Evolutionary conservation across 2,888 invertebrate genomes (phyloP), one percentile per base, ranked within the genome.

Genomic region (Eulithis testata): DNA sequence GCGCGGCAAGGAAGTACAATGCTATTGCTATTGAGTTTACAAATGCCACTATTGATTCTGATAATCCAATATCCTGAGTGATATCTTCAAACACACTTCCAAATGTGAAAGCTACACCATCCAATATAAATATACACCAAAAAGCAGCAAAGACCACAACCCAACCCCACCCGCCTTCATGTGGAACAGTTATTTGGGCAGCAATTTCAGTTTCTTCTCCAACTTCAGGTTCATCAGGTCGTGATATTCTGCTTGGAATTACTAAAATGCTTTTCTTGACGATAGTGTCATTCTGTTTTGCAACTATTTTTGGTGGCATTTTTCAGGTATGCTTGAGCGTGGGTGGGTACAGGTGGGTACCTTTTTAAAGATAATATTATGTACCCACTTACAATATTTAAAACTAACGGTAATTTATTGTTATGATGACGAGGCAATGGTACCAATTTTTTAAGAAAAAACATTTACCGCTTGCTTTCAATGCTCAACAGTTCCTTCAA

Each of bases 121-220:
- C 92, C 58, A 91, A 66, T 59, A 91, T 69, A 66, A 86, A 83
- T 67, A 87, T 82, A 69, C 72, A 73, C 11, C 70, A 67, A 75
- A 91, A 91, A 8, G 88, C 75, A 37, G 84, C 78, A 49, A 73
- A 60, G 1, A 91, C 88, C 11, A 93, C 91, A 5, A 90, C 77
- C 92, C 92, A 93, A 47, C 91, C 91, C 91, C 91, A 92, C 31
- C 87, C 86, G 63, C 90, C 90, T 69, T 93, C 92, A 62, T 80
- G 72, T 11, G 92, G 91, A 45, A 91, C 73, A 49, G 86, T 82
- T 74, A 93, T 87, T 78, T 90, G 87, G n/a, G 91, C 90, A 56
- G 89, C 79, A 50, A 93, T 90, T 82, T 92, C 92, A 60, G 86
- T 88, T 82, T 90, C 89, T 80, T 90, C 89, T 8, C 82, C 85